Percentiles rank a stretch among this genome's conserved stretches.
phyloP scores from a whole-genome alignment of 2,888 invertebrate species.

The Agonopterix arenella region DNA sequence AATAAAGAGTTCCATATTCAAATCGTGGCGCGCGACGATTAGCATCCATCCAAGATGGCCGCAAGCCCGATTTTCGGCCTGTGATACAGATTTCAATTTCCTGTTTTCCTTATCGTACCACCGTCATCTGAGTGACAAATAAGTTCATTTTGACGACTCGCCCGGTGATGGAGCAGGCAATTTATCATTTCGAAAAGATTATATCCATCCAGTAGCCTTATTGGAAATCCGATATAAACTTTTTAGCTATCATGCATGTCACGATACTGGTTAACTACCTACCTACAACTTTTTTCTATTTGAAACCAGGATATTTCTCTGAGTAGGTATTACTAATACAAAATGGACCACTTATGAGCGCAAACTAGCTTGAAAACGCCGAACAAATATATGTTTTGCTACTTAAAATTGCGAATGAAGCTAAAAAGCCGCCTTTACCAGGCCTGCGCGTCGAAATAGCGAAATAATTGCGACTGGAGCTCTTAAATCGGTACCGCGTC shows the following conservation, averaged over 20 bases:
- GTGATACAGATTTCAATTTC: constrained; percentile 75
- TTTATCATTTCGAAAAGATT: constrained; percentile 51
- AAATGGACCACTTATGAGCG: no score
- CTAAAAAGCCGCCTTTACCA: constrained; percentile 43
- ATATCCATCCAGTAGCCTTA: constrained; percentile 40
- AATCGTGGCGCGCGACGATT: constrained; percentile 59
- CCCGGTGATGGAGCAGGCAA: constrained; percentile 48
- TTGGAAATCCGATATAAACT: constrained; percentile 30
- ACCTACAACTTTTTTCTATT: no score
- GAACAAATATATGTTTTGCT: neutral
- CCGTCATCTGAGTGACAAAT: constrained; percentile 72
- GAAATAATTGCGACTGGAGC: constrained; percentile 61
- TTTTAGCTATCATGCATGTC: neutral
- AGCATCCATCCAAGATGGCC: constrained; percentile 66
- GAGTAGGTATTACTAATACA: no score
- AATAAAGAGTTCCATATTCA: constrained; percentile 65
- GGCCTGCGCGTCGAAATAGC: constrained; percentile 48
- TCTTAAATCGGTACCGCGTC: constrained; percentile 59
- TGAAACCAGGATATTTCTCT: no score
- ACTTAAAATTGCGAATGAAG: constrained; percentile 38
- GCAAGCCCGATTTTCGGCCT: constrained; percentile 59
- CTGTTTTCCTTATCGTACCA: constrained; percentile 60
- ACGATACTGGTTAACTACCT: no score
- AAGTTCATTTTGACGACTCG: constrained; percentile 72
- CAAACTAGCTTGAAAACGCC: neutral